Evolutionary conservation across 2,113 vertebrate genomes (phyloP).

Genomic region (Bettongia penicillata): DNA sequence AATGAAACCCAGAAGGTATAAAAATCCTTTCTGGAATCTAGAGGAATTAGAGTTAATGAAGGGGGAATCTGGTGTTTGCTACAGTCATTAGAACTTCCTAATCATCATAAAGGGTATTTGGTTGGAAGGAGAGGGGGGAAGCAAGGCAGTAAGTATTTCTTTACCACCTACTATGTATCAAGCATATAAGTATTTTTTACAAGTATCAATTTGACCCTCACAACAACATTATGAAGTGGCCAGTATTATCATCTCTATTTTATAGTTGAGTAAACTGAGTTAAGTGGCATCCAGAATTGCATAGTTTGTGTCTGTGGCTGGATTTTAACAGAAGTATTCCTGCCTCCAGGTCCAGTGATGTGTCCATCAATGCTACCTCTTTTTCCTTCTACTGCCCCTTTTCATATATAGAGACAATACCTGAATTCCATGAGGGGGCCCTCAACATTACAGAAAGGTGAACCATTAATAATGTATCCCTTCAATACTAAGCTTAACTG

Average conservation of each 20-base stretch:
- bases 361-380: neutral
- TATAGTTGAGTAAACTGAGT: neutral
- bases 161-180: neutral
- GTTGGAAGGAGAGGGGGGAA: neutral
- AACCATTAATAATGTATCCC: neutral
- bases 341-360: neutral
- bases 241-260: neutral
- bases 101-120: neutral
- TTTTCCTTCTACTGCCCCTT: too few relatives aligned
- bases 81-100: neutral
- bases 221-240: neutral
- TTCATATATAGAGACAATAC: neutral
- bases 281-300: too few relatives aligned
- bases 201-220: neutral
- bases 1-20: neutral
- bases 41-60: neutral
- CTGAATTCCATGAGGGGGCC: neutral
- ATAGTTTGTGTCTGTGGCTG: neutral
- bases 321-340: neutral
- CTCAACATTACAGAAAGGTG: neutral
- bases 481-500: neutral
- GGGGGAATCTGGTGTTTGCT: neutral
- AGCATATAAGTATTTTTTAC: neutral
- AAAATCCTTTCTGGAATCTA: neutral
- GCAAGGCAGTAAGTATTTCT: neutral